Percentiles rank a stretch among this genome's conserved stretches.
phyloP scores from a whole-genome alignment of 2,113 vertebrate species.

The mouse (Mus musculus) region GRCm39 chr5:101769001-101769500 shows the following conservation, averaged over 20 bases:
- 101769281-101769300: background rate
- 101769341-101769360: conserved; percentile 1
- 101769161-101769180: background rate
- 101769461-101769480: background rate
- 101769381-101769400: background rate
- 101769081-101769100: background rate
- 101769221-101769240: background rate
- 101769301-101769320: background rate
- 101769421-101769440: background rate
- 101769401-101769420: background rate
- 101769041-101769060: background rate
- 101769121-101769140: background rate
- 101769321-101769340: background rate
- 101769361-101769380: conserved; percentile 5
- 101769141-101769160: background rate
- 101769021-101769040: background rate
- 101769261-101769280: background rate
- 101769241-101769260: background rate
- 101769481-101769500: background rate
- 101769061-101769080: background rate
- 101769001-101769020: background rate
- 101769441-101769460: background rate
- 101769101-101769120: background rate
- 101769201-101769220: background rate
- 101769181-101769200: background rate